phyloP scores from a whole-genome alignment of 2,797 vertebrate genomes.

The Halcyon badia region DNA sequence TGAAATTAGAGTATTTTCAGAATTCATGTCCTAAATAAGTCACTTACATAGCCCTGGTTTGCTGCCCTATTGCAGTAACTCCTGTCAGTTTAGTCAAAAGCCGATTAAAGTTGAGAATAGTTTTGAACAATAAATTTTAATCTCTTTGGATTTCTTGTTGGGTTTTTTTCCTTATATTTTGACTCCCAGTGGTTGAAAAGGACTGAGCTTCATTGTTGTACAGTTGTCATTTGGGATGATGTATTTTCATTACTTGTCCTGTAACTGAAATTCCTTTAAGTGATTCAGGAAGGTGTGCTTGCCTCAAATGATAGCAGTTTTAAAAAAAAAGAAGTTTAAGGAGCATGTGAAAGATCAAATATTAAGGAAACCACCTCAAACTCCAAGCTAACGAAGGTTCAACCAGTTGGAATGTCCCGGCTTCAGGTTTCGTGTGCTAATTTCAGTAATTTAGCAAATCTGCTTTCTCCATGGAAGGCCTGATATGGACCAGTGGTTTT shows the following conservation, averaged over 20 bases:
- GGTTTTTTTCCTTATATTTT: neutral
- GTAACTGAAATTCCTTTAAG: neutral
- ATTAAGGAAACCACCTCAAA: neutral
- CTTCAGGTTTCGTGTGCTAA: neutral
- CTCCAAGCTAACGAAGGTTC: neutral
- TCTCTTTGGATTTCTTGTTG: neutral
- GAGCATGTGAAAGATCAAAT: neutral
- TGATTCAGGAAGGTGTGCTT: neutral
- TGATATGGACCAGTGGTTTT: neutral
- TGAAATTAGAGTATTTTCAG: neutral
- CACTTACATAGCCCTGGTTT: neutral
- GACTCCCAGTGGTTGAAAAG: neutral
- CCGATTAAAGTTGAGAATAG: neutral
- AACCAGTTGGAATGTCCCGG: slow-evolving; percentile 75
- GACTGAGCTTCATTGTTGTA: neutral
- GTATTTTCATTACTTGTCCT: neutral
- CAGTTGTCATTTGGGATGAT: neutral
- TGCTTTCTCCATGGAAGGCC: neutral
- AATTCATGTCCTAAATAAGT: neutral
- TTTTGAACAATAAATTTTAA: neutral
- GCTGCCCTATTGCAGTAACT: neutral
- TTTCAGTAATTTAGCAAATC: neutral
- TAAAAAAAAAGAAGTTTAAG: neutral
- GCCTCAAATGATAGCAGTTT: neutral
- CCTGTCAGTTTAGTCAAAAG: neutral